Evolutionary conservation across 1,140 invertebrate genomes (phyloP).

Genomic region (Pristionchus pacificus): DNA sequence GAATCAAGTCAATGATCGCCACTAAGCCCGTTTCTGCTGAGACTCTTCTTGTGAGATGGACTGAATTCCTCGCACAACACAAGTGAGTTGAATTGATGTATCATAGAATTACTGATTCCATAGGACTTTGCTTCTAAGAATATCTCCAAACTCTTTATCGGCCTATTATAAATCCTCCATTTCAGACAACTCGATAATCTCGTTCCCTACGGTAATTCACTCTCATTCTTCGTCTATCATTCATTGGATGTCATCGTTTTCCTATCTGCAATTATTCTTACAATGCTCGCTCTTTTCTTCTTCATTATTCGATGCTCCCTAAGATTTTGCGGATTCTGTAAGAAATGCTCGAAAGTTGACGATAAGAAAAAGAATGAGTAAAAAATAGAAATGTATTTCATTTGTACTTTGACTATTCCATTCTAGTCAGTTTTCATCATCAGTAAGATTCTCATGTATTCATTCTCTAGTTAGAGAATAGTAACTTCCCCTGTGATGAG

Average conservation of each 20-base stretch:
- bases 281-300: neutral
- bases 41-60: conserved; percentile 15
- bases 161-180: no score
- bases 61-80: conserved; percentile 13
- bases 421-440: no score
- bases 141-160: no score
- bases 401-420: no score
- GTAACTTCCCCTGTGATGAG: no score
- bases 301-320: neutral
- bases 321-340: neutral
- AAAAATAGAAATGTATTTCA: neutral
- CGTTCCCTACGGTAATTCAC: neutral
- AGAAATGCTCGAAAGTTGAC: neutral
- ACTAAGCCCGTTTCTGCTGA: conserved; percentile 14
- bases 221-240: conserved; percentile 8
- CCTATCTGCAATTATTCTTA: neutral
- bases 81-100: no score
- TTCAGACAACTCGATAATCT: conserved; percentile 15
- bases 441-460: no score
- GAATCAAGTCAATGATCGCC: conserved; percentile 3
- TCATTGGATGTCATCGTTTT: conserved; percentile 4
- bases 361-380: neutral
- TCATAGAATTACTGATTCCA: no score
- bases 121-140: no score
- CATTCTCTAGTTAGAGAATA: no score